Percentiles rank a stretch among this genome's conserved stretches.
These are phyloP conservation scores for Sycophaga agraensis DNA, from an alignment of 1,140 invertebrate genomes.

Conservation along the genomic window DNA sequence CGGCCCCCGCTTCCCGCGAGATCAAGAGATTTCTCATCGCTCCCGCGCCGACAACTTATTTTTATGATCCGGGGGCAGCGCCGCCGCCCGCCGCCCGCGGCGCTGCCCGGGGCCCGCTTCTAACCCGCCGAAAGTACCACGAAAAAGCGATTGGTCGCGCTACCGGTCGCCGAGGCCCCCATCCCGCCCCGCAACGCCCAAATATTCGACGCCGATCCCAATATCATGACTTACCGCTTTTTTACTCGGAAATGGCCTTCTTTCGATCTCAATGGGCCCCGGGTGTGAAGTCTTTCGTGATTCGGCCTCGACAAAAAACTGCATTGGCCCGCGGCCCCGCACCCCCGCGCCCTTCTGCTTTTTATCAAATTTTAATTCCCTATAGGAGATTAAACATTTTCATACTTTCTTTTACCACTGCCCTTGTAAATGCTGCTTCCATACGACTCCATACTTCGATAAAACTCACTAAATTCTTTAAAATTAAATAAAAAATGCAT, in stretches of 20 bases:
- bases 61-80: conserved; percentile 33
- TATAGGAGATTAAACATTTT: too few relatives aligned
- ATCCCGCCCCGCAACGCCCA: not conserved
- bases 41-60: conserved; percentile 31
- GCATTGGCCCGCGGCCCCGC: too few relatives aligned
- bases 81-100: not conserved
- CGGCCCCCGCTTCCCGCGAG: not conserved
- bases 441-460: too few relatives aligned
- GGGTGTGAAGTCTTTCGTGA: too few relatives aligned
- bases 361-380: too few relatives aligned
- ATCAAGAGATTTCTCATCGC: conserved; percentile 34
- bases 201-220: conserved; percentile 11
- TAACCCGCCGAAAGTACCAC: conserved; percentile 30
- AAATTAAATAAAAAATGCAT: too few relatives aligned
- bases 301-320: too few relatives aligned
- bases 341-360: too few relatives aligned
- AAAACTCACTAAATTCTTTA: too few relatives aligned
- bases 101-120: not conserved
- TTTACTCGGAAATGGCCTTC: conserved; percentile 15
- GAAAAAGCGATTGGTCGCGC: conserved; percentile 40
- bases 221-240: conserved; percentile 21
- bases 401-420: too few relatives aligned
- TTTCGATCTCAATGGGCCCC: not conserved
- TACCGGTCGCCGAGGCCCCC: conserved; percentile 30
- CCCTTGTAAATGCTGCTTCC: too few relatives aligned